Evolutionary conservation across 1,140 invertebrate genomes (phyloP), one percentile per base, ranked within the genome.

Genomic region (Prorops nasuta): DNA sequence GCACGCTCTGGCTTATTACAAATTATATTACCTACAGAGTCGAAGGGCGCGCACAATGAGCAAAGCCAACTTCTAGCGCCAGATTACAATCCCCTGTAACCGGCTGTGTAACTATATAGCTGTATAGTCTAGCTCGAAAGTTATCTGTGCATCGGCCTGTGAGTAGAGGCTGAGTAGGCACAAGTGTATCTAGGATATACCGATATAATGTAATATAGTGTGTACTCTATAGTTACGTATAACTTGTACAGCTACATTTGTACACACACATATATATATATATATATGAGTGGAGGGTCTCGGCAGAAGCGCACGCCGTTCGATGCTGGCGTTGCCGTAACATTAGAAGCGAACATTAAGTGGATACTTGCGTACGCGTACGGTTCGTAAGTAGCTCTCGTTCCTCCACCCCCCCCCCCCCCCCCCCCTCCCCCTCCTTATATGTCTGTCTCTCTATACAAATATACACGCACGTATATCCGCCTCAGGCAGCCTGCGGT

Each of bases 131-230:
- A n/a, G n/a, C n/a, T n/a, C n/a, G n/a, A n/a, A n/a, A 59, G 53
- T 60, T 66, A 66, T 66, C 62, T 63, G 56, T 57, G 62, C 62
- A 64, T 62, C 59, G 52, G 36, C 49, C 56, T n/a, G 51, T 63
- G 56, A 63, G 58, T 59, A 52, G 52, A 48, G 44, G 44, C 54
- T 62, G 61, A 56, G 58, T 60, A 60, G 54, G 54, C 32, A 37
- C 52, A 39, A 54, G 62, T 58, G 52, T 37, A 51, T 43, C 28
- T 42, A 34, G 46, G 52, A 35, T 42, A 47, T 52, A 52, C 39
- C 15, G 43, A 37, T 47, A 49, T 55, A 49, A 34, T 41, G 36
- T 16, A 10, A 24, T 24, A 15, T 31, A 16, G 34, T 34, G 22
- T 24, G 21, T 20, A 10, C 22, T 28, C 18, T n/a, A n/a, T n/a